Percentiles rank a stretch among this genome's conserved stretches.
Evolutionary conservation across 2,113 vertebrate species (phyloP).

Genomic region (Excalfactoria chinensis): DNA sequence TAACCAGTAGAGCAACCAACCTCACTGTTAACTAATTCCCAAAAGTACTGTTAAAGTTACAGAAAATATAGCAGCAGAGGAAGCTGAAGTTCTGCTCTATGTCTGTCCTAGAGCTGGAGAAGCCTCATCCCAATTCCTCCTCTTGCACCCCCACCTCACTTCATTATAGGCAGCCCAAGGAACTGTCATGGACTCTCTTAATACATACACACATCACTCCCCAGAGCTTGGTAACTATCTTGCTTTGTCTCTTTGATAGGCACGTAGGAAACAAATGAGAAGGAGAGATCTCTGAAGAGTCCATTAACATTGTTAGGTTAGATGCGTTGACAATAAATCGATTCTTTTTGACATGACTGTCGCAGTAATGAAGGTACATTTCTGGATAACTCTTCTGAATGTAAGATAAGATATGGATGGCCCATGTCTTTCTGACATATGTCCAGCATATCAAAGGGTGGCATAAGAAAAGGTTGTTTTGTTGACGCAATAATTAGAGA

Average conservation of each 20-base stretch:
- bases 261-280: constrained; percentile 81
- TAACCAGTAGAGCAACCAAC: constrained; percentile 16
- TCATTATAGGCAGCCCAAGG: constrained; percentile 67
- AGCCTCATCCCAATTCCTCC: neutral
- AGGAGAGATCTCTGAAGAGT: constrained; percentile 77
- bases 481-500: constrained; percentile 72
- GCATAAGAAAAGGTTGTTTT: constrained; percentile 74
- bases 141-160: constrained; percentile 5
- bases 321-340: constrained; percentile 79
- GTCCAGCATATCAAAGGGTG: constrained; percentile 75
- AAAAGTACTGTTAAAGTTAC: constrained; percentile 3
- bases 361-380: constrained; percentile 81
- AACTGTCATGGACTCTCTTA: constrained; percentile 66
- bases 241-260: constrained; percentile 79
- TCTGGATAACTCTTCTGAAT: constrained; percentile 78
- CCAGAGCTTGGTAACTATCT: constrained; percentile 74
- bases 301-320: constrained; percentile 80
- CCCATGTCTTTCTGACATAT: constrained; percentile 75
- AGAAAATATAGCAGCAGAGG: constrained; percentile 44
- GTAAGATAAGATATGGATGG: constrained; percentile 79
- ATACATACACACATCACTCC: constrained; percentile 66
- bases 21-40: constrained; percentile 3
- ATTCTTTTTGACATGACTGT: constrained; percentile 82
- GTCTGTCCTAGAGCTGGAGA: neutral
- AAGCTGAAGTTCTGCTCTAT: constrained; percentile 46